Base-by-base conservation (phyloP, 1,140 invertebrate genomes). In the Cepaea nemoralis region DNA sequence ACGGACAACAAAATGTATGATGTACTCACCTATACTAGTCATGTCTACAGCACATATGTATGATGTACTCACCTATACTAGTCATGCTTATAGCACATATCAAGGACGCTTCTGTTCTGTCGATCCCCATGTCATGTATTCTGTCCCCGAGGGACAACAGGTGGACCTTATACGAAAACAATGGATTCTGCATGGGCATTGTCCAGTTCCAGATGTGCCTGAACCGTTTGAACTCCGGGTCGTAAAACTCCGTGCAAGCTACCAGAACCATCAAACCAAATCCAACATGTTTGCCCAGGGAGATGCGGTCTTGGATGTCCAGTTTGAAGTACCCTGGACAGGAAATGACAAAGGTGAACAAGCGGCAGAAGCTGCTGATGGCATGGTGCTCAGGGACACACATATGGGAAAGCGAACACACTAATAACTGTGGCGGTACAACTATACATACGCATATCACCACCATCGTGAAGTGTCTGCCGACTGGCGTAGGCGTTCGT, bases 191-290 rank as follows among this genome's bases (percentile, higher is more conserved):
- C 66, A 79, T 69, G 10, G 59, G 77, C 77, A 79, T 69, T 19
- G 39, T 69, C 59, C 77, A 79, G 59, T 67, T 79, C 77, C 77
- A 79, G 63, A 79, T 69, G 37, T 79, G 27, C 59, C 45, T 67
- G 63, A 79, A 69, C 8, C 66, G 6, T 33, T 69, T 79, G 37
- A 45, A 67, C 37, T 69, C 77, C 19, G 77, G 63, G 48, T 79
- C 77, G 27, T 79, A 79, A 45, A 79, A 79, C 77, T 79, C 77
- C 19, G 77, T 79, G 40, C 77, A 79, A 6, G 77, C 77, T 16
- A 79, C 69, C 37, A 79, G 77, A 24, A 79, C 77, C 77, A 79
- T 79, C 40, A 79, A 39, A 8, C 77, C 77, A 48, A 79, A 79
- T 14, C 77, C 77, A 1, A 79, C 77, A 59, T 79, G 77, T 39